Evolutionary conservation across 2,888 invertebrate species (phyloP).

Genomic region (Anarsia innoxiella): DNA sequence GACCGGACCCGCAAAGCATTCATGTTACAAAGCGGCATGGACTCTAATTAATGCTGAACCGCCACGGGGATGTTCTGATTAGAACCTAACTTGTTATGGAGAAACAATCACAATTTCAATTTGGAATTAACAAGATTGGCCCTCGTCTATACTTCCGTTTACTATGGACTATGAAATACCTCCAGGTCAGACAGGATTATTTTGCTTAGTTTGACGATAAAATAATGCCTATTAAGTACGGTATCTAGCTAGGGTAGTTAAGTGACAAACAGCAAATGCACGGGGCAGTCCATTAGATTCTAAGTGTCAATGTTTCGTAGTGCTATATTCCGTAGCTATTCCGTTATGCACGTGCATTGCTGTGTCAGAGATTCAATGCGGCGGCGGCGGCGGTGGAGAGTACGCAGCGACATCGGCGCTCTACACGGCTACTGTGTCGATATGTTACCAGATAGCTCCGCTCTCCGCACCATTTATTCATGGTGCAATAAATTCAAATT

Average conservation of each 20-base stretch:
- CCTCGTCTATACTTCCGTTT: slow-evolving; percentile 18
- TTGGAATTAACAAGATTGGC: slow-evolving; percentile 56
- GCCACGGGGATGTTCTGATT: slow-evolving; percentile 66
- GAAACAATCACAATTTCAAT: slow-evolving; percentile 69
- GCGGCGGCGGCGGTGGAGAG: slow-evolving; percentile 24
- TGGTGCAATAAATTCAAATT: slow-evolving; percentile 75
- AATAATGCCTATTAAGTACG: too few species aligned
- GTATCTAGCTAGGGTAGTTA: too few species aligned
- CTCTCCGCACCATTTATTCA: slow-evolving; percentile 66
- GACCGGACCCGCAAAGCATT: too few species aligned
- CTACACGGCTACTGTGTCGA: slow-evolving; percentile 50
- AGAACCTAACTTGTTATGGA: slow-evolving; percentile 62
- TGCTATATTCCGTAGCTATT: too few species aligned
- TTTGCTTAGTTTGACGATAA: too few species aligned
- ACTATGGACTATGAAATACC: too few species aligned
- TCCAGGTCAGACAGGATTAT: too few species aligned
- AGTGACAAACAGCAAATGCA: too few species aligned
- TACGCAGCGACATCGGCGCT: slow-evolving; percentile 28
- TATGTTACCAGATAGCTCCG: slow-evolving; percentile 59
- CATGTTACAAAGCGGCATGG: too few species aligned
- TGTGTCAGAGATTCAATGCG: slow-evolving; percentile 35
- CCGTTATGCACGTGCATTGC: slow-evolving; percentile 26
- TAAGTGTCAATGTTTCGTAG: slow-evolving; percentile 18
- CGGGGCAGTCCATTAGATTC: too few species aligned
- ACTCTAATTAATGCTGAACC: slow-evolving; percentile 62